phyloP scores from a whole-genome alignment of 1,140 invertebrate species.

The Rhysida immarginata region DNA sequence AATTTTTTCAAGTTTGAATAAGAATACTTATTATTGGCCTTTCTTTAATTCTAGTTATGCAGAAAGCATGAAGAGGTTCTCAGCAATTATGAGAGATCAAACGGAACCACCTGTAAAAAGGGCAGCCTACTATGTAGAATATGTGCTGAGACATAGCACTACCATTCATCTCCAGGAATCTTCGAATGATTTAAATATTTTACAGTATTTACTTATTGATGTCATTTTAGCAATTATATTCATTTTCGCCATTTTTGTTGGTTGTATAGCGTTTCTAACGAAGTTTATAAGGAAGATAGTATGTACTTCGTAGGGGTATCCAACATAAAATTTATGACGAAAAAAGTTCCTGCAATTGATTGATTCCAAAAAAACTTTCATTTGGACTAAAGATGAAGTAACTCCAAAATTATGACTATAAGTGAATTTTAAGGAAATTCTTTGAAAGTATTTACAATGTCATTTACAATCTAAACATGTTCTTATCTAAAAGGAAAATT shows the following conservation, averaged over 20 bases:
- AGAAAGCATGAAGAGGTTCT: conserved; percentile 18
- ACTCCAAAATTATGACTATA: no score
- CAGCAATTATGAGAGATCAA: conserved; percentile 16
- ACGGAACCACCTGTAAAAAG: conserved; percentile 1
- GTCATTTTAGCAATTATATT: conserved; percentile 14
- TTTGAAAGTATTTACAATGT: no score
- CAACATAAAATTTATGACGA: no score
- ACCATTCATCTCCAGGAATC: background rate
- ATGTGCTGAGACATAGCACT: conserved; percentile 6
- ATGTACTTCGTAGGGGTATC: no score
- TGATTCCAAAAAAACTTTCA: no score
- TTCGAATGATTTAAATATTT: background rate
- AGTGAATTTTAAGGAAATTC: no score
- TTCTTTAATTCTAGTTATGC: conserved; percentile 13
- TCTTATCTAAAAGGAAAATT: no score
- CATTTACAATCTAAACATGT: no score
- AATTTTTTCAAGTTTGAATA: conserved; percentile 28
- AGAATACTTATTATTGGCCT: conserved; percentile 23
- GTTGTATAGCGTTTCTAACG: no score
- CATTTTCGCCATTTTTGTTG: background rate
- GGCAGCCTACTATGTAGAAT: conserved; percentile 13
- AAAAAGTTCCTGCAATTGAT: no score
- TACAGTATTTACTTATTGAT: conserved; percentile 3
- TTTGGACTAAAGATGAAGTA: no score
- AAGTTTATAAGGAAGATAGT: no score